phyloP scores from a whole-genome alignment of 2,888 invertebrate species.

The Erebia aethiops region DNA sequence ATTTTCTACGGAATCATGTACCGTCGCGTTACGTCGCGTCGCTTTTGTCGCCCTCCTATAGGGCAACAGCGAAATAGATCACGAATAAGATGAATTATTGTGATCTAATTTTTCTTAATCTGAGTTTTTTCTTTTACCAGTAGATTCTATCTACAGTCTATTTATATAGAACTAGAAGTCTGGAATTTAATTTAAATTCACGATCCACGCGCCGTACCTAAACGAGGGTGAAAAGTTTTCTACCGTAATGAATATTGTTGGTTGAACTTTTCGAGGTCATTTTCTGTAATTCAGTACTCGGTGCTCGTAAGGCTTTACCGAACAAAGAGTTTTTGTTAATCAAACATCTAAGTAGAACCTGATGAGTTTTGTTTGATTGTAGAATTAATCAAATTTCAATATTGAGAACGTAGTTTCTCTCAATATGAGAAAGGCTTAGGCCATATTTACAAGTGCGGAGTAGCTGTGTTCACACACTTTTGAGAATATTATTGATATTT shows the following conservation, averaged over 20 bases:
- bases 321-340: conserved; percentile 2
- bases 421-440: no score
- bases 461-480: no score
- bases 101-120: no score
- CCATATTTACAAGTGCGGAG: no score
- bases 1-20: no score
- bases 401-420: no score
- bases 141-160: neutral
- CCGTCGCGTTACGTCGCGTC: no score
- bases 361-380: neutral
- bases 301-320: neutral
- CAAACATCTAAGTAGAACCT: neutral
- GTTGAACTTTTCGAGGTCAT: conserved; percentile 18
- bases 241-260: conserved; percentile 19
- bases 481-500: no score
- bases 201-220: conserved; percentile 4
- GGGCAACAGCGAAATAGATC: no score
- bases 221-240: conserved; percentile 13
- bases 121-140: conserved; percentile 3
- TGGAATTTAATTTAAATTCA: conserved; percentile 19
- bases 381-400: neutral
- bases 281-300: conserved; percentile 11
- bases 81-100: no score
- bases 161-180: conserved; percentile 4
- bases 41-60: no score